Evolutionary conservation across 2,888 invertebrate species (phyloP), one percentile per base, ranked within the genome.

Genomic region (Nomada fabriciana): DNA sequence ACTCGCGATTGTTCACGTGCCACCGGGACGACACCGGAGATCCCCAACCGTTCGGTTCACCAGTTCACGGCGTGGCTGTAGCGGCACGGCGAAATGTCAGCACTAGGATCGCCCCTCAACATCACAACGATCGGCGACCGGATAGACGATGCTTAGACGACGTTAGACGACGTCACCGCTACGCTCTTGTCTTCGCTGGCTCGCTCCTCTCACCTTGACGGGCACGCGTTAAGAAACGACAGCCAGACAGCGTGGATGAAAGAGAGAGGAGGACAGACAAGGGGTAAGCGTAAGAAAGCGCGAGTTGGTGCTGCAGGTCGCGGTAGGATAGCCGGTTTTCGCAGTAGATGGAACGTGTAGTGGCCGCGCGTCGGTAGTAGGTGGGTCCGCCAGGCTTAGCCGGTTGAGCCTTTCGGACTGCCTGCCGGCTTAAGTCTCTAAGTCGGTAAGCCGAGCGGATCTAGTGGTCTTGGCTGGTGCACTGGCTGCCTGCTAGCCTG

Each of bases 401-500:
- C 88, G 89, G 90, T 91, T 92, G 92, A 93, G 92, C 92, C 92
- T 92, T 91, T 92, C 91, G 93, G 93, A 92, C 93, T 91, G 92
- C 91, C 91, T 91, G 91, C 88, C 91, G 92, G 93, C 93, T 93
- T 93, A 93, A 93, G 91, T 92, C 91, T 90, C 89, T 93, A 93
- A 93, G 93, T 93, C 93, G 91, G 89, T 91, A 93, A 93, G 92
- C 93, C 93, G 89, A 88, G 85, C 90, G 92, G 93, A 92, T 92
- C 93, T 92, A 91, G 92, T 91, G 92, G 92, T 92, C 91, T 91
- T 92, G 91, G 92, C 89, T 91, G 91, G 88, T 90, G 90, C 90
- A 89, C 91, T 89, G 93, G 93, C 95, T 95, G 95, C 94, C 91
- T 92, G 90, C 89, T 93, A 92, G 88, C 89, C 86, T 89, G 91